phyloP scores from a whole-genome alignment of 2,113 vertebrate species.

The Sterna hirundo region DNA sequence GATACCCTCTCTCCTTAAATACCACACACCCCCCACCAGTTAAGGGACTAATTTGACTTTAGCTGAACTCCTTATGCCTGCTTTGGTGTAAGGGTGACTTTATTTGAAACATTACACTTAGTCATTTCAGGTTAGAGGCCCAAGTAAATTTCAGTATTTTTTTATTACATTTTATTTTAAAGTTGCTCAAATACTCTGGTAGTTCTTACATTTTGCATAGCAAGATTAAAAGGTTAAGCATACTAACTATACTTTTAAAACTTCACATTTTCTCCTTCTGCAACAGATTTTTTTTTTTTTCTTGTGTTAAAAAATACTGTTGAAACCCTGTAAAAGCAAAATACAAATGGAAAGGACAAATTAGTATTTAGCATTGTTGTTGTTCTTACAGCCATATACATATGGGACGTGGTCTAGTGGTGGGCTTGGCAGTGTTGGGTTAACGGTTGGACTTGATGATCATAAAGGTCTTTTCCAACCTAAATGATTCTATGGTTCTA shows the following conservation, averaged over 20 bases:
- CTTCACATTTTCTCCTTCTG: neutral
- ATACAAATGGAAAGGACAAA: too few species aligned
- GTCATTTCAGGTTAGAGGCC: neutral
- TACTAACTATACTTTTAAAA: neutral
- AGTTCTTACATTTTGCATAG: neutral
- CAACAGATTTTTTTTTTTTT: neutral
- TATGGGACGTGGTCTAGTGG: neutral
- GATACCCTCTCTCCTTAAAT: neutral
- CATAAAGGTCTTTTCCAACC: neutral
- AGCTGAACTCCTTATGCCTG: neutral
- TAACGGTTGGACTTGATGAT: neutral
- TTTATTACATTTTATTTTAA: neutral
- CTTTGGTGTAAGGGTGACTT: neutral
- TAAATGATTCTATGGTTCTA: neutral
- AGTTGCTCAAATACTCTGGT: neutral
- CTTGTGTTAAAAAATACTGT: neutral
- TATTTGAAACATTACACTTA: neutral
- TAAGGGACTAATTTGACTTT: neutral
- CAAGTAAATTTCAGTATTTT: neutral
- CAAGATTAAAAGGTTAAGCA: neutral
- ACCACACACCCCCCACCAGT: rapidly evolving
- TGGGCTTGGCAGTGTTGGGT: neutral
- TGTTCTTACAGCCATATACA: neutral
- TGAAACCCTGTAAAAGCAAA: neutral
- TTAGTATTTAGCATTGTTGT: neutral